Base-by-base conservation (phyloP, 2,888 invertebrate genomes). In the Euzophera pinguis region DNA sequence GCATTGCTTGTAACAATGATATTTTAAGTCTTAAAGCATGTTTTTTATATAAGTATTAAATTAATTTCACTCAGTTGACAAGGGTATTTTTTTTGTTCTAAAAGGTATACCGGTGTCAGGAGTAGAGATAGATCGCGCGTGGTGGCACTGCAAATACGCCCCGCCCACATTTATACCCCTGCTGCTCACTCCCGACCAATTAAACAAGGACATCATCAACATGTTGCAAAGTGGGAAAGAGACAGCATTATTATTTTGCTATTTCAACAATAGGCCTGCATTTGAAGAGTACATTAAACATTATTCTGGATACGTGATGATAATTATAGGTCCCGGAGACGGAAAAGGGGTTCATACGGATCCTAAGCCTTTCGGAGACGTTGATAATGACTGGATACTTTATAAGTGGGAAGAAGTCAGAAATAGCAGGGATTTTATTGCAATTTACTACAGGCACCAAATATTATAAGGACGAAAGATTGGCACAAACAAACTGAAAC, bases 131-230 rank as follows among this genome's bases (percentile, higher is more conserved):
- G 96, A 96, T 75, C 89, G 91, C 47, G 92, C 91, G 0, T 97
- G 96, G 96, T 97, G 96, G 96, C 88, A 83, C 42, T 94, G 95
- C 70, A 92, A 91, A 76, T 95, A 96, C 77, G 93, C 95, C 1
- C 93, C 94, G 14, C 93, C 93, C 1, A 90, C 91, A 52, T 96
- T 96, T 69, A 93, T 95, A 56, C 90, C 92, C 2, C 85, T 94
- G 29, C 89, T 91, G 56, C 92, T 93, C 67, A 90, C 92, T 0
- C 74, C 89, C 1, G 73, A 80, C 5, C 59, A 63, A 13, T 64
- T 89, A 62, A 74, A 89, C 63, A 71, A 73, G 47, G 83, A 85
- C 52, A 78, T 81, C 43, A 68, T 71, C 4, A 56, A 69, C 34
- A 69, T 91, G 50, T 77, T 93, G 1, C 72, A 82, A 29, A 68